A percentile compares a stretch with the other conserved stretches of the same genome.
These are phyloP conservation scores for Apodemus sylvaticus DNA, from an alignment of 2,113 vertebrate species.

Conservation along the genomic window DNA sequence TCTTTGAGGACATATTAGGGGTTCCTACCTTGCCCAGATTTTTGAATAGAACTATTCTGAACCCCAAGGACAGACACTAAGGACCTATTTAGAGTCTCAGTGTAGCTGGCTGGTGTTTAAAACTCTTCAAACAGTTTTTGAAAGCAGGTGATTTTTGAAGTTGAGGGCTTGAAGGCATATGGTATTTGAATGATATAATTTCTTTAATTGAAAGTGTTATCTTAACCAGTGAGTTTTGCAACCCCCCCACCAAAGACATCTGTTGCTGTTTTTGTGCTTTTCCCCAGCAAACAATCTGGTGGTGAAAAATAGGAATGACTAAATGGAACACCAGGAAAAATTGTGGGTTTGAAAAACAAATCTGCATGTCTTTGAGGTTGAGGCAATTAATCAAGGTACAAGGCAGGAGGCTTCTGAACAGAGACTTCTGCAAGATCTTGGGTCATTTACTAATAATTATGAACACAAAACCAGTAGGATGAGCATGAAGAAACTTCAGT, in stretches of 20 bases:
- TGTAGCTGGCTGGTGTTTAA: conserved; percentile 24
- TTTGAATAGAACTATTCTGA: conserved; percentile 17
- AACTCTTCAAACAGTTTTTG: conserved; percentile 60
- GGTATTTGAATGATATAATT: conserved; percentile 82
- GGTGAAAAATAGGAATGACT: conserved; percentile 79
- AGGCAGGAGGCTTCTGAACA: conserved; percentile 44
- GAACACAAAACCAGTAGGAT: neutral
- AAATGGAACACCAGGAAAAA: conserved; percentile 66
- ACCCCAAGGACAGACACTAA: neutral
- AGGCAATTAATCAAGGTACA: neutral
- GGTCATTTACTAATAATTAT: neutral
- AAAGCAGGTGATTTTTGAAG: conserved; percentile 79
- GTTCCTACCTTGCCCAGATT: neutral
- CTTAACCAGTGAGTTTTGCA: conserved; percentile 79
- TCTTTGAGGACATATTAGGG: neutral
- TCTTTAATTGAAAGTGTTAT: conserved; percentile 83
- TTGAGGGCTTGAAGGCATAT: conserved; percentile 73
- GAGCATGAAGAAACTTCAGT: neutral
- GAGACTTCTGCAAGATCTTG: conserved; percentile 37
- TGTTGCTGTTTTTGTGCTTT: conserved; percentile 83
- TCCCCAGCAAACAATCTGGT: conserved; percentile 80
- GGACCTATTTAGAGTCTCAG: neutral
- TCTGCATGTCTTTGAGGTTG: conserved; percentile 32
- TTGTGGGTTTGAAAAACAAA: conserved; percentile 74
- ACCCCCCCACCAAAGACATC: conserved; percentile 80